Evolutionary conservation across 2,797 vertebrate species (phyloP), one percentile per base, ranked within the genome.

Genomic region (Syngnathus rostellatus): DNA sequence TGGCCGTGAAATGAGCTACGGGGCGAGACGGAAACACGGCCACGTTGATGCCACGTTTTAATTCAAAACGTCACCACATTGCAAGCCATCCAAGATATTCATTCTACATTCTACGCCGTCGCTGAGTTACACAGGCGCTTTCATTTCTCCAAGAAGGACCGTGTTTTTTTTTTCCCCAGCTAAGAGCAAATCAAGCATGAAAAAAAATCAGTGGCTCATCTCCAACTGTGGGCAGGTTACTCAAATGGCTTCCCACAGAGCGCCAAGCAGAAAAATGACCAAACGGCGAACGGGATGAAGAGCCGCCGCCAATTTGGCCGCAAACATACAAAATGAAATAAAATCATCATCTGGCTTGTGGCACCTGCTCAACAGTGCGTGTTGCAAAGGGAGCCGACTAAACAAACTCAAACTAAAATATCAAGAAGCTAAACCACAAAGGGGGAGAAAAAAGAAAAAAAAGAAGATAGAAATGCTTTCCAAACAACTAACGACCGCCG

Each of bases 211-310:
- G 88, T 89, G 94, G 93, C 85, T 82, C 9, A 88, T 89, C 84
- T 93, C 83, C 92, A 90, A 93, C 86, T 89, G 93, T 92, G 70
- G 91, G 89, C 88, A 89, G 85, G 87, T 93, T 90, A 91, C 86
- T 89, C 91, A 87, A 94, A 91, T 82, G 92, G 93, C 89, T 90
- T 93, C 93, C 93, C 92, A 92, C 94, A 91, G 93, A 90, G 94
- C 90, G 82, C 85, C 86, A 89, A 72, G 80, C 79, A 80, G 80
- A 80, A 87, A 48, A 5, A 14, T 6, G 48, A 40, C n/a, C n/a
- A 5, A 45, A 21, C 11, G 12, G 6, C 1, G 7, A 5, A 25
- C 7, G 21, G 12, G 40, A 43, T 23, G 21, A 62, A 43, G 60
- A 43, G 6, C 40, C 17, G 60, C 40, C 5, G 19, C 39, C 11